Percentiles rank a stretch among this genome's conserved stretches.
These are phyloP conservation scores for Petrolisthes cinctipes DNA, from an alignment of 2,888 invertebrate genomes.

Conservation along the genomic window DNA sequence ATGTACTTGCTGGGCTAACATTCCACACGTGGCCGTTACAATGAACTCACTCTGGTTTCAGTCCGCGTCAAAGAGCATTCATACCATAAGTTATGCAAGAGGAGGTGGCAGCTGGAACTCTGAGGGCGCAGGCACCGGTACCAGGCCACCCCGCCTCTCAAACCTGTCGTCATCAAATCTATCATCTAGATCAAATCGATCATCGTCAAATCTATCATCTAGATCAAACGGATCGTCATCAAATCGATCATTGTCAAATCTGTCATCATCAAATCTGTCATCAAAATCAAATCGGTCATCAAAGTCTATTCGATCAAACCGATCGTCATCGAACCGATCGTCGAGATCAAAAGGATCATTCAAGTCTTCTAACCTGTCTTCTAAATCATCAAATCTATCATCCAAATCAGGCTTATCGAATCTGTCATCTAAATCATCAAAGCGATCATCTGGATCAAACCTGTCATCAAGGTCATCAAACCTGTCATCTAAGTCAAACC, in stretches of 20 bases:
- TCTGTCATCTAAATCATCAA: conserved; percentile 41
- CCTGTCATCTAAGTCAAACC: conserved; percentile 46
- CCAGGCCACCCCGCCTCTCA: not conserved
- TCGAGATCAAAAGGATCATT: conserved; percentile 32
- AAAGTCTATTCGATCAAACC: conserved; percentile 42
- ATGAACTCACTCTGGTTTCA: no score
- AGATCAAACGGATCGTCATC: conserved; percentile 53
- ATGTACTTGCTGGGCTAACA: no score
- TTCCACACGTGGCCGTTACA: no score
- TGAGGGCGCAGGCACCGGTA: conserved; percentile 5
- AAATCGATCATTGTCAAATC: conserved; percentile 23
- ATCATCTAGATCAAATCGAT: conserved; percentile 50
- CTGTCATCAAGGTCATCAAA: conserved; percentile 53
- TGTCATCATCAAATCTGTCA: conserved; percentile 34
- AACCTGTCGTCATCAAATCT: conserved; percentile 42
- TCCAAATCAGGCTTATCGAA: conserved; percentile 48
- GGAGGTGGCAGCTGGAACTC: conserved; percentile 42
- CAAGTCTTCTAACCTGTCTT: conserved; percentile 38
- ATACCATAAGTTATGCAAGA: not conserved
- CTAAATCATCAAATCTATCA: conserved; percentile 49
- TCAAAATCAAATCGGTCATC: conserved; percentile 46
- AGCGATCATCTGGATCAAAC: conserved; percentile 51
- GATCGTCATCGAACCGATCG: conserved; percentile 33
- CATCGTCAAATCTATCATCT: conserved; percentile 50
- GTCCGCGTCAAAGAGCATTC: no score